A percentile compares a stretch with the other conserved stretches of the same genome.
Evolutionary conservation across 1,140 invertebrate genomes (phyloP).

Genomic region (Drepana arcuata): DNA sequence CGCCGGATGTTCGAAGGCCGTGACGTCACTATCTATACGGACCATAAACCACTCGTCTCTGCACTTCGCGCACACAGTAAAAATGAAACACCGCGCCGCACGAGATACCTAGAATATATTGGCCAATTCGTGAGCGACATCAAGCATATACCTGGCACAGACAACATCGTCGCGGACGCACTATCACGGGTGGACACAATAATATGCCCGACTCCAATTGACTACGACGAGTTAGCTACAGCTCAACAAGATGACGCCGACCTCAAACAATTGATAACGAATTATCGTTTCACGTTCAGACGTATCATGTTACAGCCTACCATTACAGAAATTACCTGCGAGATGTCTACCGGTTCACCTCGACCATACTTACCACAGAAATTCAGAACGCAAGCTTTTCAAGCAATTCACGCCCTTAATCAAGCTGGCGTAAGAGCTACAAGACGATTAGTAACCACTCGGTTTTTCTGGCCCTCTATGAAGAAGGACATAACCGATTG

Average conservation of each 20-base stretch:
- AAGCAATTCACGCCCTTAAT: conserved; percentile 1
- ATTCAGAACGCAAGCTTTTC: not conserved
- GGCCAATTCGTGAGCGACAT: too few relatives aligned
- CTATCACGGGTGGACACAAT: conserved; percentile 1
- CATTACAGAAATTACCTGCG: not conserved
- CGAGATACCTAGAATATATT: conserved; percentile 1
- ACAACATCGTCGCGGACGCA: conserved; percentile 5
- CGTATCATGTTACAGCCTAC: not conserved
- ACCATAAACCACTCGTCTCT: conserved; percentile 4
- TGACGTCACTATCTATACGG: conserved; percentile 1
- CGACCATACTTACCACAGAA: conserved; percentile 1
- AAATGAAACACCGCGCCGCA: conserved; percentile 1
- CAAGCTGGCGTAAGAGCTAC: conserved; percentile 1
- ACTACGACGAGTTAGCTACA: not conserved
- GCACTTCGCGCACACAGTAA: not conserved
- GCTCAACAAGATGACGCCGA: not conserved
- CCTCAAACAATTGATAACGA: not conserved
- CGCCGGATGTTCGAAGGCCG: conserved; percentile 2
- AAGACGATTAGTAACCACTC: not conserved
- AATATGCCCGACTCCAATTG: not conserved
- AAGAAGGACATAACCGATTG: not conserved
- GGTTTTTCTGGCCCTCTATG: not conserved
- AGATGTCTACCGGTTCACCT: too few relatives aligned
- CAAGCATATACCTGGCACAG: not conserved
- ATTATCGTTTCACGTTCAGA: not conserved